Evolutionary conservation across 1,140 invertebrate species (phyloP).

Genomic region (Akabosia matsudoensis): DNA sequence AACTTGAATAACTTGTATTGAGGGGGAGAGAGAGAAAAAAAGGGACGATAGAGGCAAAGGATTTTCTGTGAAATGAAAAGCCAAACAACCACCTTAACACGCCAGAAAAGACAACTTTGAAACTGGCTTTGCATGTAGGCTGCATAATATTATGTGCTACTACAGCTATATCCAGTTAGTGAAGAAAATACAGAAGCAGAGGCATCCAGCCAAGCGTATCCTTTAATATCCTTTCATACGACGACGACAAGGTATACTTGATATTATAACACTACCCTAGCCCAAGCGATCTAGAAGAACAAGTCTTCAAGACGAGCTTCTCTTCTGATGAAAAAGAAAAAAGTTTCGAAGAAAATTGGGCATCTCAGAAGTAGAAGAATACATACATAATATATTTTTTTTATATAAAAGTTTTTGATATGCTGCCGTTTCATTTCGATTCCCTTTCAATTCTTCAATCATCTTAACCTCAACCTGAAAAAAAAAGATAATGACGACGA

Average conservation of each 20-base stretch:
- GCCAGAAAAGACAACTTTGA: not conserved
- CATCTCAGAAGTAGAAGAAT: too few species aligned
- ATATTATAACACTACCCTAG: conserved; percentile 4
- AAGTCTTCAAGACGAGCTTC: not conserved
- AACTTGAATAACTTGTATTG: too few species aligned
- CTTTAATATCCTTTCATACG: not conserved
- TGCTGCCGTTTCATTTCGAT: too few species aligned
- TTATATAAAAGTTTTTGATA: too few species aligned
- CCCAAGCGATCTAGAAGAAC: not conserved
- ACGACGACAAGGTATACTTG: not conserved
- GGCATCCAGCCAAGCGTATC: conserved; percentile 1
- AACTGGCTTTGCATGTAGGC: not conserved
- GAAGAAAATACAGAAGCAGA: not conserved
- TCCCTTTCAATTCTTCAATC: not conserved
- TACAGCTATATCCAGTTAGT: not conserved
- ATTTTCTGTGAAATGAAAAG: not conserved
- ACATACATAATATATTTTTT: too few species aligned
- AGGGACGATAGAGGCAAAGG: not conserved
- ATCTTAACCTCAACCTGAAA: conserved; percentile 14
- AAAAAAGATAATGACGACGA: not conserved
- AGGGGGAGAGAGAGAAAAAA: not conserved
- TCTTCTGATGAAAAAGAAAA: not conserved
- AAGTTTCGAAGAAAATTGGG: not conserved
- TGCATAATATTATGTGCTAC: too few species aligned
- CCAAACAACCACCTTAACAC: not conserved